Evolutionary conservation across 2,113 vertebrate species (phyloP), one percentile per base, ranked within the genome.

Genomic region (Symphodus melops): DNA sequence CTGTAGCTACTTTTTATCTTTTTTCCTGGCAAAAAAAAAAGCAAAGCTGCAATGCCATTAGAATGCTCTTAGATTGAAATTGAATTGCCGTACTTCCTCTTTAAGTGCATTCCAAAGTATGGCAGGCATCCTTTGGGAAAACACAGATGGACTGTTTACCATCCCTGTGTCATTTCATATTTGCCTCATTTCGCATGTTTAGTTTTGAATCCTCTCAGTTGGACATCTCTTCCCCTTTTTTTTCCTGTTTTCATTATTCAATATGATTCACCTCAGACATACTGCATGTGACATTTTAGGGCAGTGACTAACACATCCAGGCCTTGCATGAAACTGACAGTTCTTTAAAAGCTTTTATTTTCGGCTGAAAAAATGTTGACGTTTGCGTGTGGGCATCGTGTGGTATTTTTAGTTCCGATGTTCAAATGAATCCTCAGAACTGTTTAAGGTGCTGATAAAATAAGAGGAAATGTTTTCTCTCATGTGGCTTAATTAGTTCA

Each of bases 141-240:
- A 85, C 83, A 82, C 81, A 88, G 91, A 91, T 91, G 90, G 91
- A 90, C 89, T 92, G 87, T 93, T 92, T 92, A 91, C 91, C 75
- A 62, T 87, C 68, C 72, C 37, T 5, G 44, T 93, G 90, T 92
- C 92, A 92, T 92, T 88, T 91, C 88, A 72, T 71, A 90, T 92
- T 89, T 88, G 36, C 77, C 82, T 92, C 89, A 91, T 92, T 89
- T 91, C 83, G 55, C 65, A 74, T 87, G 84, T 91, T 89, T 86
- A 90, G 88, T 89, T 86, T 64, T 48, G 67, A 89, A 84, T 82
- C 79, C 64, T 77, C 88, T 88, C 86, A 76, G 87, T 87, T 68
- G 78, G 88, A 91, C 86, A 85, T 90, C 77, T 90, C 78, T 84
- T 85, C 55, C 80, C 49, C 79, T 65, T 85, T 84, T 85, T 84